Base-by-base conservation (phyloP, 2,113 vertebrate genomes). In the Ameiurus melas region DNA sequence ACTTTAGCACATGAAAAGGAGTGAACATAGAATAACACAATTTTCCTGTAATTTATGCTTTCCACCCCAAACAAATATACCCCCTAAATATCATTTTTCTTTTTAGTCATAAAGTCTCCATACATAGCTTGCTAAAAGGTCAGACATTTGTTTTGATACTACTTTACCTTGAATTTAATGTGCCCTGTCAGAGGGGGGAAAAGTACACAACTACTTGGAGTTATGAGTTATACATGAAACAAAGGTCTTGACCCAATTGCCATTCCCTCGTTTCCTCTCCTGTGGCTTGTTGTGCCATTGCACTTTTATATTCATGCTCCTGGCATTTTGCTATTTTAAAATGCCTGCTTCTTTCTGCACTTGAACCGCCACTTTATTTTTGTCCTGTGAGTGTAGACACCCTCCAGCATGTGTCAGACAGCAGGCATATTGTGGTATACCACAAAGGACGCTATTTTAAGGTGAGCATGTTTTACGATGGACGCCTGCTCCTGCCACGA, bases 401-500 rank as follows among this genome's bases (percentile, higher is more conserved):
- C 25, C 88, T 99, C 19, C 97, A 99, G 92, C 98, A 99, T 51
- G 27, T 96, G 85, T 96, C 96, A 33, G 97, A 99, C 93, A 99
- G 96, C 97, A 97, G 95, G 89, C 98, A 99, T 95, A 96, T 99
- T 8, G 96, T 95, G 0, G 97, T 99, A 85, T 97, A 96, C 92
- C 97, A 99, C 88, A 95, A 93, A 85, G 98, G 98, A 0, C 97
- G 98, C 14, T 99, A 96, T 94, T 99, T 96, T 96, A 98, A 98
- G 91, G 96, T 99, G 85, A 97, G 96, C 96, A 92, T 99, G 77
- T 99, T 98, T 93, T 97, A 99, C 0, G 97, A 97, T 0, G 98
- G 98, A 1, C 94, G 98, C 73, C 93, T 98, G 86, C 91, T 99
- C 93, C 94, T 93, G 93, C 97, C 98, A n/a, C 94, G 98, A 13